phyloP scores from a whole-genome alignment of 2,797 vertebrate genomes.

The Catharus ustulatus region DNA sequence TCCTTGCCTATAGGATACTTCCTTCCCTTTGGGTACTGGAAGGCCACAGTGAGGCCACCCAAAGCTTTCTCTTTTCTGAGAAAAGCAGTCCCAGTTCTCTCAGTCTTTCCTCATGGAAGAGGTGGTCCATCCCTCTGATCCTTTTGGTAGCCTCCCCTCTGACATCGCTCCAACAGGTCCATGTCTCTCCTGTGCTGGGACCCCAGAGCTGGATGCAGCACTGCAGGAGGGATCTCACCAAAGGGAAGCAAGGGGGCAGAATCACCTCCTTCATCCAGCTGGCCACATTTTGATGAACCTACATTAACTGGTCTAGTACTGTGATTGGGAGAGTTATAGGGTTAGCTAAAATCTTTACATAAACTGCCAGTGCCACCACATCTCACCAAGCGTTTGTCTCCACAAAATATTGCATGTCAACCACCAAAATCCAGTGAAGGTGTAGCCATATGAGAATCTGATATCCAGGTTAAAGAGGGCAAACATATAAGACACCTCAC shows the following conservation, averaged over 20 bases:
- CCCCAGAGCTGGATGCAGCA: no score
- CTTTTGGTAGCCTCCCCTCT: neutral
- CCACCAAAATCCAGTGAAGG: neutral
- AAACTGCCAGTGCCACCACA: fast-evolving
- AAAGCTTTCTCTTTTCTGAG: neutral
- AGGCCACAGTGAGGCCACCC: neutral
- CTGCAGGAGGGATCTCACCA: neutral
- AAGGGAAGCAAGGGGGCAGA: neutral
- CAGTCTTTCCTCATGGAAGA: neutral
- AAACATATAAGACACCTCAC: neutral
- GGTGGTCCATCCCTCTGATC: no score
- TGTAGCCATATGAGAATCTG: neutral
- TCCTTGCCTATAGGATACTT: neutral
- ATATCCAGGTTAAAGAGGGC: neutral
- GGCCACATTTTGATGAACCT: neutral
- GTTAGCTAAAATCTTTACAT: neutral
- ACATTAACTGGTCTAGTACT: neutral
- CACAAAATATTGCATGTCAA: fast-evolving
- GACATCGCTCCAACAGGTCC: fast-evolving
- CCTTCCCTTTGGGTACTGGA: neutral
- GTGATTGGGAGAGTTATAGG: fast-evolving
- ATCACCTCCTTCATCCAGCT: neutral
- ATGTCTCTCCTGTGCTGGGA: neutral
- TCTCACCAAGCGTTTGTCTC: neutral
- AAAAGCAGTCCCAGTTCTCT: neutral